Conservation (phyloP, 2,797 vertebrate species). For the Lindbergichthys nudifrons region DNA sequence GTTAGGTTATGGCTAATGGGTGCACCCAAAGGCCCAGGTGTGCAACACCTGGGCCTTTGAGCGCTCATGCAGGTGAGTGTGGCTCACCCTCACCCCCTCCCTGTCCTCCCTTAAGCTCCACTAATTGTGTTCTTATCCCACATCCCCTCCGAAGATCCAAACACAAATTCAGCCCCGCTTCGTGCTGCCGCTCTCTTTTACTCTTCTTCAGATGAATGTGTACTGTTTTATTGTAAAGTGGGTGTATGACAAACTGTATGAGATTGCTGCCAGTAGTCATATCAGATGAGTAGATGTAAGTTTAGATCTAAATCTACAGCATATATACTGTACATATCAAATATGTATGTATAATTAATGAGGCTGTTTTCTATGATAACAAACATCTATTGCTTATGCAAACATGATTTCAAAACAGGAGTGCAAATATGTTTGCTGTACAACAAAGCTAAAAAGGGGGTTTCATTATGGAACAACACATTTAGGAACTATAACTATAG, state of each 20-base stretch:
- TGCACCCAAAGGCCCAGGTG: constrained; percentile 68
- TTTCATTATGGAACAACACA: too few relatives aligned
- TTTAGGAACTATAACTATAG: too few relatives aligned
- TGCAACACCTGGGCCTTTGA: constrained; percentile 71
- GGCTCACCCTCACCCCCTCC: constrained; percentile 34
- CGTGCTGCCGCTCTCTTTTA: constrained; percentile 9
- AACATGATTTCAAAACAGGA: too few relatives aligned
- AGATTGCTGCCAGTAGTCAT: background rate
- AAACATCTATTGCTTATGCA: too few relatives aligned
- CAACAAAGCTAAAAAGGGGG: too few relatives aligned
- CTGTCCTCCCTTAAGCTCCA: constrained; percentile 48
- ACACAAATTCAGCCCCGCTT: constrained; percentile 38
- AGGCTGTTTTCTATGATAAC: too few relatives aligned
- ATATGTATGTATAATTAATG: too few relatives aligned
- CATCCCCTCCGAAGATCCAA: constrained; percentile 67
- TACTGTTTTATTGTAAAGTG: constrained; percentile 31
- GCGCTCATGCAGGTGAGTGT: constrained; percentile 61
- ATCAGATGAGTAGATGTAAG: background rate
- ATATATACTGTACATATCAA: background rate
- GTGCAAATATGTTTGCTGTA: too few relatives aligned
- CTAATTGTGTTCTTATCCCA: constrained; percentile 70
- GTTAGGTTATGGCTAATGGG: constrained; percentile 66
- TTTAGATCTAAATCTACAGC: background rate
- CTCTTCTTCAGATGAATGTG: constrained; percentile 46
- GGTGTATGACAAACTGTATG: background rate